These are phyloP conservation scores for Drosophila nasuta DNA, from an alignment of 1,140 invertebrate species.

Conservation along the genomic window DNA sequence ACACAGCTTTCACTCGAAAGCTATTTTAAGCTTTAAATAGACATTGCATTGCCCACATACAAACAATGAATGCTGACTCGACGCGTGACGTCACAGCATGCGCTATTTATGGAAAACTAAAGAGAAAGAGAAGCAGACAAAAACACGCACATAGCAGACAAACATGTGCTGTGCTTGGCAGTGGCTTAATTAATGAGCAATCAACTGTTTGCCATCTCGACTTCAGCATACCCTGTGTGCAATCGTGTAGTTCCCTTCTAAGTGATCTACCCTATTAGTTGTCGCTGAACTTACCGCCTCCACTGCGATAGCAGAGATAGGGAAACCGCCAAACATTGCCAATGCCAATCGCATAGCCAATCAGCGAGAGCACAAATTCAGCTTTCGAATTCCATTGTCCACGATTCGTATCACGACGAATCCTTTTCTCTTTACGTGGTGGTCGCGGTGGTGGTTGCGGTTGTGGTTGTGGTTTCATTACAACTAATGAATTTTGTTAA, in stretches of 20 bases:
- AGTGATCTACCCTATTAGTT: too few relatives aligned
- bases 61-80: background rate
- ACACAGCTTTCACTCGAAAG: slow-evolving; percentile 74
- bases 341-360: slow-evolving; percentile 91
- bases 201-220: slow-evolving; percentile 21
- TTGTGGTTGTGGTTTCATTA: background rate
- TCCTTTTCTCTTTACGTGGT: slow-evolving; percentile 30
- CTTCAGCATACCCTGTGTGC: background rate
- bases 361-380: slow-evolving; percentile 90
- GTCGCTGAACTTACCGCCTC: slow-evolving; percentile 79
- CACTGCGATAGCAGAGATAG: slow-evolving; percentile 89
- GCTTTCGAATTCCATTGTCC: slow-evolving; percentile 88
- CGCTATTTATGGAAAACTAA: slow-evolving; percentile 52
- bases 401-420: slow-evolving; percentile 69
- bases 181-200: slow-evolving; percentile 23
- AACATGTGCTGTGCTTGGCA: background rate
- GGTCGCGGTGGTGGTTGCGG: background rate
- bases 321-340: slow-evolving; percentile 94
- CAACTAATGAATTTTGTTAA: background rate
- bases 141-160: background rate
- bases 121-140: background rate
- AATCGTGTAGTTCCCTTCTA: too few relatives aligned
- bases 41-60: slow-evolving; percentile 6
- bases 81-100: slow-evolving; percentile 44
- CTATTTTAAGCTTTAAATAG: slow-evolving; percentile 59